These are phyloP conservation scores for Zaprionus gabonicus DNA, from an alignment of 1,140 invertebrate species.

Conservation along the genomic window DNA sequence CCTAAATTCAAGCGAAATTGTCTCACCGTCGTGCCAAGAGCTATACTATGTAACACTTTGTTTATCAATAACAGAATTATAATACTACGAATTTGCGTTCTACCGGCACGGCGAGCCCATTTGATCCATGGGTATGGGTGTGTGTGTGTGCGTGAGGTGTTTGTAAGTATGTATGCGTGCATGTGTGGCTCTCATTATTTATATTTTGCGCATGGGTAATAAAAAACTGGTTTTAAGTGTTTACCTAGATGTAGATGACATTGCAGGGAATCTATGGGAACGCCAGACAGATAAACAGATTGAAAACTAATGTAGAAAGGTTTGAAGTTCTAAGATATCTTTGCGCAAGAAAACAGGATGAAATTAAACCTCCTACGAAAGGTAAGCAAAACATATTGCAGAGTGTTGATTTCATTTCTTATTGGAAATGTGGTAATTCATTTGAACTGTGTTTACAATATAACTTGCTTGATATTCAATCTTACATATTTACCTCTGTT, in stretches of 20 bases:
- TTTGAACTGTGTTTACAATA: neutral
- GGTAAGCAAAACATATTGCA: neutral
- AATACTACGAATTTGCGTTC: conserved; percentile 32
- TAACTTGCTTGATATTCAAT: neutral
- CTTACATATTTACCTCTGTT: conserved; percentile 41
- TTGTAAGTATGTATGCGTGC: conserved; percentile 1
- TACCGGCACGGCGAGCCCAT: conserved; percentile 32
- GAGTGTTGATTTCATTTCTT: neutral
- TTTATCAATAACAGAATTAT: conserved; percentile 40
- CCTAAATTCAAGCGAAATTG: conserved; percentile 17
- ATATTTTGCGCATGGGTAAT: conserved; percentile 34
- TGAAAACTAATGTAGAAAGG: conserved; percentile 4
- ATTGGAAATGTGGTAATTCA: neutral
- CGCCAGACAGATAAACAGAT: conserved; percentile 9
- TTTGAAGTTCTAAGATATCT: neutral
- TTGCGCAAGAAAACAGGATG: neutral
- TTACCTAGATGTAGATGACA: conserved; percentile 32
- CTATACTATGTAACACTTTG: conserved; percentile 30
- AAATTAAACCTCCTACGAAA: neutral
- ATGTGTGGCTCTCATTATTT: conserved; percentile 40
- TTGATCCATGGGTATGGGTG: neutral
- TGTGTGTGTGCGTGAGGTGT: neutral
- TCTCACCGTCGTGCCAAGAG: neutral
- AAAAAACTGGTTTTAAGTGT: conserved; percentile 48
- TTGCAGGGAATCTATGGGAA: conserved; percentile 28